Conservation (phyloP, 2,888 invertebrate species). For the Diarsia mendica region DNA sequence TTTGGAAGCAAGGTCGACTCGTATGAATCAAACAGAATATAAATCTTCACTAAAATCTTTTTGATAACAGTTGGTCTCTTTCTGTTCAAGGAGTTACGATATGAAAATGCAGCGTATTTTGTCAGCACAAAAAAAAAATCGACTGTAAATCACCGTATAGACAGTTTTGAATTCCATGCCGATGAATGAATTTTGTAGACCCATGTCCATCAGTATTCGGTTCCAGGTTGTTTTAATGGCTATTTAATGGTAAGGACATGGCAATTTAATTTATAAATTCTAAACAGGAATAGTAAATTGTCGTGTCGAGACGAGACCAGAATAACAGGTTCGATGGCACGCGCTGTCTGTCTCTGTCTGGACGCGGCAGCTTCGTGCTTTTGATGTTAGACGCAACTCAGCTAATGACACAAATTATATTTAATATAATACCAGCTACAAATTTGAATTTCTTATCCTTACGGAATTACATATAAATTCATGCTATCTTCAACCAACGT, state of each 20-base stretch:
- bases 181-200: background rate
- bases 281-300: conserved; percentile 35
- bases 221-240: background rate
- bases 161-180: background rate
- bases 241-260: background rate
- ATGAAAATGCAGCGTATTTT: background rate
- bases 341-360: conserved; percentile 26
- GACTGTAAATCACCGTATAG: background rate
- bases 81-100: background rate
- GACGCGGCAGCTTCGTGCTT: background rate
- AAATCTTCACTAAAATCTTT: background rate
- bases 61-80: background rate
- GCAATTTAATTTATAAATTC: conserved; percentile 23
- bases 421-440: background rate
- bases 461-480: background rate
- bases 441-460: background rate
- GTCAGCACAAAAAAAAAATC: background rate
- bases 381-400: background rate
- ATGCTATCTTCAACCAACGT: background rate
- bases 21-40: conserved; percentile 17
- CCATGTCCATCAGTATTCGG: background rate
- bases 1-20: background rate
- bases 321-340: conserved; percentile 39
- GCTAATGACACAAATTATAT: conserved; percentile 21
- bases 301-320: conserved; percentile 22